phyloP scores from a whole-genome alignment of 2,797 vertebrate genomes.

The Capromys pilorides region DNA sequence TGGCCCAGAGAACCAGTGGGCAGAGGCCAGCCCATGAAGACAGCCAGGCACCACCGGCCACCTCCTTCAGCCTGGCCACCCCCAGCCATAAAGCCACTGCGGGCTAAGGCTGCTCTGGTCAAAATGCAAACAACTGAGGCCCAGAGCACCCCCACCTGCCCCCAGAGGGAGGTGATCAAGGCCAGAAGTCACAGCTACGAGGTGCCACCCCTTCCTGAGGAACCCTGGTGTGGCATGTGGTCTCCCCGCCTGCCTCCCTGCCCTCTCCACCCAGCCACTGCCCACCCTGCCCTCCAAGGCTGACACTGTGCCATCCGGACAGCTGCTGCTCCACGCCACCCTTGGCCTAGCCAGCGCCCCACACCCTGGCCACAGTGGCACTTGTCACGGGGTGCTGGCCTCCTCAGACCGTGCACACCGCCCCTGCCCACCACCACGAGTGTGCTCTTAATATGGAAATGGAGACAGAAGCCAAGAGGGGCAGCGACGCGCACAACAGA shows the following conservation, averaged over 20 bases:
- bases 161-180: neutral
- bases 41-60: neutral
- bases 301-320: neutral
- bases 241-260: no score
- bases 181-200: neutral
- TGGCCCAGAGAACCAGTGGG: fast-evolving
- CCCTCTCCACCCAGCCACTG: neutral
- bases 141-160: neutral
- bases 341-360: neutral
- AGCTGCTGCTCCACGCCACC: neutral
- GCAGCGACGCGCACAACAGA: neutral
- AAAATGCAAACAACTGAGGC: neutral
- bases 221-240: neutral
- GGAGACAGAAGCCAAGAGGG: neutral
- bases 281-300: neutral
- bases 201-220: neutral
- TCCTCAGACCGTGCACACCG: neutral
- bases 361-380: neutral
- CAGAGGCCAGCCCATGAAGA: fast-evolving
- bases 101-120: neutral
- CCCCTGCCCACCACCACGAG: neutral
- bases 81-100: neutral
- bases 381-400: neutral
- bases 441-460: neutral
- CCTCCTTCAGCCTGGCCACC: neutral